Evolutionary conservation across 2,797 vertebrate species (phyloP).

Genomic region (Dendrocincla tyrannina): DNA sequence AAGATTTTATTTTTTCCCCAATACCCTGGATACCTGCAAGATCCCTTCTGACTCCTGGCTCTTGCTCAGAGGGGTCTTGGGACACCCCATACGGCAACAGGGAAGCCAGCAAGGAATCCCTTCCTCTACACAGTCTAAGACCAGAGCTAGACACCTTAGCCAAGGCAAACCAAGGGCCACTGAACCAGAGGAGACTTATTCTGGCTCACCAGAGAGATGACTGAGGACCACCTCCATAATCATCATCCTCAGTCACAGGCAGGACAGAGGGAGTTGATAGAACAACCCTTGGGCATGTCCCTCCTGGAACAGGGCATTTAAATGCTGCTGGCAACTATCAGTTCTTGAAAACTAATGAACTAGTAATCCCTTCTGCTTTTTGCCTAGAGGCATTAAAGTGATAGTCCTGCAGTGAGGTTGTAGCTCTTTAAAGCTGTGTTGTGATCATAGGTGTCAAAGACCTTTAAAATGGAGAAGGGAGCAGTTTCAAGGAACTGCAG

Average conservation of each 20-base stretch:
- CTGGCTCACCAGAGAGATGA: neutral
- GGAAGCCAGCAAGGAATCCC: neutral
- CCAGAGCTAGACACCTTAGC: neutral
- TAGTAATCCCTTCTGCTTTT: neutral
- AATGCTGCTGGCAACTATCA: neutral
- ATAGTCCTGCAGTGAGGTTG: neutral
- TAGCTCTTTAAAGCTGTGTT: neutral
- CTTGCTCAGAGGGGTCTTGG: neutral
- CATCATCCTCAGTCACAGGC: neutral
- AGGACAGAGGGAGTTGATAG: neutral
- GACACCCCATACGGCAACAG: neutral
- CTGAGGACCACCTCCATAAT: neutral
- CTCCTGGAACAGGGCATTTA: neutral
- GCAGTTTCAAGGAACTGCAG: neutral
- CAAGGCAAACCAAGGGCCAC: neutral
- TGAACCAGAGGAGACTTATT: neutral
- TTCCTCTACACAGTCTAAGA: neutral
- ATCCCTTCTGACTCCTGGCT: neutral
- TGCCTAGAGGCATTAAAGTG: neutral
- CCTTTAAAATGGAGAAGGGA: neutral
- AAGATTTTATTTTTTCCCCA: neutral
- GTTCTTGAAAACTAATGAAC: neutral
- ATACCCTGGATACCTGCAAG: neutral
- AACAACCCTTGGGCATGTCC: accelerated
- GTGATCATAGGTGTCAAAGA: neutral